Percentiles rank a stretch among this genome's conserved stretches.
These are phyloP conservation scores for Diplosoma virens DNA, from an alignment of 23 tunicate species.

Conservation along the genomic window DNA sequence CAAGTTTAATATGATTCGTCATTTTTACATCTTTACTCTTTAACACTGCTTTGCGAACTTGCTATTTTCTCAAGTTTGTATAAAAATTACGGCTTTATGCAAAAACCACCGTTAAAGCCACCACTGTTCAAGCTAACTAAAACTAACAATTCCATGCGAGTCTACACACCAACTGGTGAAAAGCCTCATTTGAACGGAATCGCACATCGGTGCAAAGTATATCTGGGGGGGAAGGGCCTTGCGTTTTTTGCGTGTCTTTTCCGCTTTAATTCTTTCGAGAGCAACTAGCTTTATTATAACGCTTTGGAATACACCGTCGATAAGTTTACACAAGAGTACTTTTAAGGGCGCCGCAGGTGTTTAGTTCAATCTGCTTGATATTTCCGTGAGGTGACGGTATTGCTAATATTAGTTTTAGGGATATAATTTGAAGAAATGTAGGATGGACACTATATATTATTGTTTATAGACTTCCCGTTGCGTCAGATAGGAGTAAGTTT, in stretches of 20 bases:
- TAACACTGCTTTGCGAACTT: slow-evolving; percentile 25
- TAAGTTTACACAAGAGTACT: background rate
- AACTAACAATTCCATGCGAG: slow-evolving; percentile 9
- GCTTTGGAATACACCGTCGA: too few species aligned
- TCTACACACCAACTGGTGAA: slow-evolving; percentile 4
- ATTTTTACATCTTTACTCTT: background rate
- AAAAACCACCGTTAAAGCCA: background rate
- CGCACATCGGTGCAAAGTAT: slow-evolving; percentile 51
- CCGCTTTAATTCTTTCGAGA: background rate
- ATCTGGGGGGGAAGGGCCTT: slow-evolving; percentile 19
- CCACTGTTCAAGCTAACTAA: background rate
- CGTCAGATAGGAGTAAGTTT: too few species aligned
- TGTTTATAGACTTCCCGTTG: too few species aligned
- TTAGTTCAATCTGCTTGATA: background rate
- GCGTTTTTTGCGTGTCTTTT: slow-evolving; percentile 10
- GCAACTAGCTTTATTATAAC: too few species aligned
- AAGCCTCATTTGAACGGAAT: background rate
- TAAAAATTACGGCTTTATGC: background rate
- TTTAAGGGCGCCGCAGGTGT: slow-evolving; percentile 42
- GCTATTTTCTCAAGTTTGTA: slow-evolving; percentile 1
- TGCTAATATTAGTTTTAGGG: background rate
- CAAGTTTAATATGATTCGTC: too few species aligned
- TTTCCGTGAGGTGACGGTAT: slow-evolving; percentile 7
- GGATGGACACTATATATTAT: too few species aligned
- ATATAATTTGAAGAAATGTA: too few species aligned